These are phyloP conservation scores for Monopterus albus DNA, from an alignment of 2,113 vertebrate species.

Conservation along the genomic window DNA sequence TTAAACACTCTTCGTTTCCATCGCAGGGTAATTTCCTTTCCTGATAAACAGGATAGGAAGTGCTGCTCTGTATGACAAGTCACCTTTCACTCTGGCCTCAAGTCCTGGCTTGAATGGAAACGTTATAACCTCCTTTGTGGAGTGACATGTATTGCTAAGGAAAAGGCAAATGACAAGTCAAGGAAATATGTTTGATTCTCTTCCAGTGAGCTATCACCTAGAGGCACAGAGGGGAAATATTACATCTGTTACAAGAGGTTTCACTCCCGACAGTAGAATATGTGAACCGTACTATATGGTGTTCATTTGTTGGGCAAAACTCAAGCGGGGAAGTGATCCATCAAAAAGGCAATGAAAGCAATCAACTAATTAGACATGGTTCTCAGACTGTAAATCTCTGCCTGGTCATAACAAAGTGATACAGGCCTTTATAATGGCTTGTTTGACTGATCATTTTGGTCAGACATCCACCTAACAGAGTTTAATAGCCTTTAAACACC, in stretches of 20 bases:
- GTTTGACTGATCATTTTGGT: conserved; percentile 50
- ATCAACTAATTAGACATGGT: conserved; percentile 66
- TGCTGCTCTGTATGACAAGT: conserved; percentile 1
- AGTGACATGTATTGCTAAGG: conserved; percentile 17
- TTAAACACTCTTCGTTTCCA: conserved; percentile 6
- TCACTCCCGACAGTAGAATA: conserved; percentile 38
- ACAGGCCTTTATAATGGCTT: conserved; percentile 44
- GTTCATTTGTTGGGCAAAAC: conserved; percentile 44
- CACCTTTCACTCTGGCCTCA: conserved; percentile 38
- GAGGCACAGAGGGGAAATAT: conserved; percentile 31
- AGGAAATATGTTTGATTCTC: conserved; percentile 35
- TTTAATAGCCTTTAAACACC: conserved; percentile 44
- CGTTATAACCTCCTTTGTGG: conserved; percentile 16
- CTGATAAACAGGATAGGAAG: conserved; percentile 60
- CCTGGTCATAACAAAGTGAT: conserved; percentile 32
- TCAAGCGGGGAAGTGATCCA: conserved; percentile 47
- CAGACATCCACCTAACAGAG: conserved; percentile 28
- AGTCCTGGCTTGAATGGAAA: conserved; percentile 57
- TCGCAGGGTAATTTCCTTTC: conserved; percentile 38
- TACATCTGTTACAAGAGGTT: conserved; percentile 25
- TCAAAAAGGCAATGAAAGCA: conserved; percentile 62
- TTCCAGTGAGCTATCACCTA: conserved; percentile 30
- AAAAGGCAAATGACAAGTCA: conserved; percentile 55
- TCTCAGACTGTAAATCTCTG: conserved; percentile 54
- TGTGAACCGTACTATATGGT: conserved; percentile 25